Percentiles rank a stretch among this genome's conserved stretches.
phyloP scores from a whole-genome alignment of 2,888 invertebrate species.

The Dioctria linearis region DNA sequence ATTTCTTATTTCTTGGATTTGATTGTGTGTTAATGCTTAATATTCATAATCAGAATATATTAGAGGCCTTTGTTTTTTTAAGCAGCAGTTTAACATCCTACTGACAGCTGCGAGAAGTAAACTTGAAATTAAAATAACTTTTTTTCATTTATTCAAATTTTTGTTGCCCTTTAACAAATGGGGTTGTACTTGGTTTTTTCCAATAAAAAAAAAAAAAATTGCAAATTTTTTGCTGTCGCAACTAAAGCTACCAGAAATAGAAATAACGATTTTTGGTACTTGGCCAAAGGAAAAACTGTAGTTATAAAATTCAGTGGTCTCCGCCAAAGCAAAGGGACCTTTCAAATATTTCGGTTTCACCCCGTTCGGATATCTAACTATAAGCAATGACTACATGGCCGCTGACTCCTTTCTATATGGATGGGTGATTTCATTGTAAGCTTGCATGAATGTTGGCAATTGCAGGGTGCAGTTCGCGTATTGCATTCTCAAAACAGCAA shows the following conservation, averaged over 20 bases:
- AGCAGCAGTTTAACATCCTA: not conserved
- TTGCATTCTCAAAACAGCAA: conserved; percentile 25
- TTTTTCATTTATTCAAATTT: conserved; percentile 42
- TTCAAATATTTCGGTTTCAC: conserved; percentile 43
- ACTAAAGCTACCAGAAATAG: not conserved
- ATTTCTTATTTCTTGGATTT: conserved; percentile 4
- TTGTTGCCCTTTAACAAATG: conserved; percentile 1
- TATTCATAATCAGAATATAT: conserved; percentile 36
- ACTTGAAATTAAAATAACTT: conserved; percentile 29
- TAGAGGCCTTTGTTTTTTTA: conserved; percentile 34
- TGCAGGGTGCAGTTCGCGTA: conserved; percentile 43
- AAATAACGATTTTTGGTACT: conserved; percentile 4
- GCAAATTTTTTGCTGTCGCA: conserved; percentile 5
- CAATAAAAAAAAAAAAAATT: conserved; percentile 4
- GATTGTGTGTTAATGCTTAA: not conserved
- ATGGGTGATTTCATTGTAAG: conserved; percentile 33
- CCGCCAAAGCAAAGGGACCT: conserved; percentile 20
- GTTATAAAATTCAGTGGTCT: conserved; percentile 13
- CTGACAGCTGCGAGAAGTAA: conserved; percentile 17
- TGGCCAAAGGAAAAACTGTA: not conserved
- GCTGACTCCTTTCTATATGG: conserved; percentile 23
- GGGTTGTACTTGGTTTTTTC: not conserved
- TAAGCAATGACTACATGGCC: not conserved
- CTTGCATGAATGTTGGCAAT: conserved; percentile 26
- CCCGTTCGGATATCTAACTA: conserved; percentile 32